A percentile compares a stretch with the other conserved stretches of the same genome.
Conservation (phyloP, 2,113 vertebrate genomes). For the Rhinichthys klamathensis region DNA sequence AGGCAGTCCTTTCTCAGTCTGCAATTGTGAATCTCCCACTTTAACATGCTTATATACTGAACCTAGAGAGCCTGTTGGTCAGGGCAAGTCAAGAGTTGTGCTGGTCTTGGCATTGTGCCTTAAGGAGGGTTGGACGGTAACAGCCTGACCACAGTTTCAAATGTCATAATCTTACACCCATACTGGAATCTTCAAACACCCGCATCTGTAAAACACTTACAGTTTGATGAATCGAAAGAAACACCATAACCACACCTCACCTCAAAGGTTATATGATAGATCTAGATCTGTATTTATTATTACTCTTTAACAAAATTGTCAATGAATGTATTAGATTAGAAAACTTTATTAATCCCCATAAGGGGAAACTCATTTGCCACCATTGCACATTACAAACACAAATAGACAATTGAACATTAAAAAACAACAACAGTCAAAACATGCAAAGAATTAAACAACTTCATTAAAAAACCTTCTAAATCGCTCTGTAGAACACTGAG, state of each 20-base stretch:
- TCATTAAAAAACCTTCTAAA: no score
- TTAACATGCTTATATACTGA: conserved; percentile 9
- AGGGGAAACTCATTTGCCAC: no score
- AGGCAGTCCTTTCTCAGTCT: background rate
- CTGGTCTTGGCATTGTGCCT: background rate
- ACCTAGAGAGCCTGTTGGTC: background rate
- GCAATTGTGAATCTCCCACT: background rate
- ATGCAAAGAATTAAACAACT: no score
- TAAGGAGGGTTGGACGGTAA: background rate
- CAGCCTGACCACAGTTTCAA: background rate
- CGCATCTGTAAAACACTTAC: background rate
- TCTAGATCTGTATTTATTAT: background rate
- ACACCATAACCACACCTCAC: background rate
- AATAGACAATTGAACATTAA: no score
- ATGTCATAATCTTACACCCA: conserved; percentile 8
- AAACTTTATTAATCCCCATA: no score
- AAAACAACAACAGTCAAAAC: no score
- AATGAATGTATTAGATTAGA: background rate
- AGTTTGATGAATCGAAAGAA: background rate
- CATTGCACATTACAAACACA: no score
- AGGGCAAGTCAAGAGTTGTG: conserved; percentile 2
- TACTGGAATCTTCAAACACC: background rate
- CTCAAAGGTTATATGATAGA: background rate
- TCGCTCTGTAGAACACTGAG: no score
- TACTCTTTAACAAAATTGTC: background rate